These are phyloP conservation scores for Campylomormyrus tamandua DNA, from an alignment of 2,113 vertebrate genomes.

Conservation along the genomic window DNA sequence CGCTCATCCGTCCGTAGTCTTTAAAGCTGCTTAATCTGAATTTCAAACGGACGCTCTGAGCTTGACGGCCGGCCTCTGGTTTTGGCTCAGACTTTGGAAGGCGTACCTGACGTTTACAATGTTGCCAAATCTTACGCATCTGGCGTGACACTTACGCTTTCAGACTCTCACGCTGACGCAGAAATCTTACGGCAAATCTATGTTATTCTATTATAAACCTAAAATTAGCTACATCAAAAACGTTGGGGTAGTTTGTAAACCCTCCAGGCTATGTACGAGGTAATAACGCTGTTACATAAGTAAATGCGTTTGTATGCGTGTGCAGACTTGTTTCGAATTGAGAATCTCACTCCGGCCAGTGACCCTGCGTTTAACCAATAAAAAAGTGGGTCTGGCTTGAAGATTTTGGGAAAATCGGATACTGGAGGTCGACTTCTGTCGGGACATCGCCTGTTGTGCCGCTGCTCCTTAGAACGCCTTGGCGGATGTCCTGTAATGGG, in stretches of 20 bases:
- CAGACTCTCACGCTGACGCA: neutral
- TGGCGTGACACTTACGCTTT: neutral
- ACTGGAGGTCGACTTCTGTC: neutral
- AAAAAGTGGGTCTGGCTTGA: neutral
- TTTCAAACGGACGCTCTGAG: neutral
- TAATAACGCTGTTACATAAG: neutral
- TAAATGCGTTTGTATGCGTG: neutral
- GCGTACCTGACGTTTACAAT: neutral
- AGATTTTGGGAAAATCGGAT: neutral
- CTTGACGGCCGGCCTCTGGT: neutral
- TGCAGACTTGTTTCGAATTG: neutral
- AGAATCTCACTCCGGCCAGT: neutral
- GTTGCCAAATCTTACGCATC: neutral
- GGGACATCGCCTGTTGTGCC: neutral
- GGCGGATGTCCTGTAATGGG: neutral
- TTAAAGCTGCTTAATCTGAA: neutral
- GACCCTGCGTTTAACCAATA: neutral
- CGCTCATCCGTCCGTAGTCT: neutral
- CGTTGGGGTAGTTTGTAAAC: neutral
- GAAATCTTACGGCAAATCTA: neutral
- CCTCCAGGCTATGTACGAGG: neutral
- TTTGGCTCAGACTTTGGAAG: neutral
- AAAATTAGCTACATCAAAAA: neutral
- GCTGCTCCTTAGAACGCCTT: neutral
- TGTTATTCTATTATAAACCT: neutral